Conservation (phyloP, 2,888 invertebrate genomes). For the Gastracanthus pulcherrimus region DNA sequence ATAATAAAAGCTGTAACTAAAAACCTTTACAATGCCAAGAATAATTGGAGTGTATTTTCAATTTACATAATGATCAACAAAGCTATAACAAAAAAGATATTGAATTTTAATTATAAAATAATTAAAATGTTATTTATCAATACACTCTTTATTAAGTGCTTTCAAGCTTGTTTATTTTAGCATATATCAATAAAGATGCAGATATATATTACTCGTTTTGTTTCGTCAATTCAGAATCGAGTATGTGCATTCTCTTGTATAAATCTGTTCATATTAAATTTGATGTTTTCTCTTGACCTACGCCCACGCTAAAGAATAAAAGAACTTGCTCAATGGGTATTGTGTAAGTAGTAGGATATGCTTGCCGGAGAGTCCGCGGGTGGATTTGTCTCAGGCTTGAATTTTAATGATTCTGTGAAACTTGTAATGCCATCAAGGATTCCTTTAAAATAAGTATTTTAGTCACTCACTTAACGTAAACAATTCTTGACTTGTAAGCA, state of each 20-base stretch:
- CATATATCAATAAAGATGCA: no score
- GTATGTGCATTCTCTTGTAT: not conserved
- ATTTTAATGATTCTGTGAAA: slow-evolving; percentile 26
- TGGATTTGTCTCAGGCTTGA: slow-evolving; percentile 16
- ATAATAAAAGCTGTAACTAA: no score
- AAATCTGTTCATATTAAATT: slow-evolving; percentile 4
- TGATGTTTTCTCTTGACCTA: slow-evolving; percentile 30
- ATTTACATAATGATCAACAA: no score
- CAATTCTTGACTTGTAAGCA: not conserved
- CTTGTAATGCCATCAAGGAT: not conserved
- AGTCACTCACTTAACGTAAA: slow-evolving; percentile 15
- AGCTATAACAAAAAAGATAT: no score
- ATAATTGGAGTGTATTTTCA: no score
- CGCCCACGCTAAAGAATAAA: slow-evolving; percentile 21
- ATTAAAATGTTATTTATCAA: no score
- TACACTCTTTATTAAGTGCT: not conserved
- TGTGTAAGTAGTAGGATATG: slow-evolving; percentile 1
- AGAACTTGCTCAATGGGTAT: slow-evolving; percentile 29
- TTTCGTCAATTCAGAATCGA: not conserved
- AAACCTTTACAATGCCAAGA: no score
- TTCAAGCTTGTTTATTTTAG: not conserved
- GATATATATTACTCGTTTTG: not conserved
- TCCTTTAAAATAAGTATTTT: not conserved
- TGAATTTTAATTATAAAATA: no score
- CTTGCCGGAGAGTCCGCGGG: not conserved